Base-by-base conservation (phyloP, 2,113 vertebrate genomes). In the Struthio camelus region DNA sequence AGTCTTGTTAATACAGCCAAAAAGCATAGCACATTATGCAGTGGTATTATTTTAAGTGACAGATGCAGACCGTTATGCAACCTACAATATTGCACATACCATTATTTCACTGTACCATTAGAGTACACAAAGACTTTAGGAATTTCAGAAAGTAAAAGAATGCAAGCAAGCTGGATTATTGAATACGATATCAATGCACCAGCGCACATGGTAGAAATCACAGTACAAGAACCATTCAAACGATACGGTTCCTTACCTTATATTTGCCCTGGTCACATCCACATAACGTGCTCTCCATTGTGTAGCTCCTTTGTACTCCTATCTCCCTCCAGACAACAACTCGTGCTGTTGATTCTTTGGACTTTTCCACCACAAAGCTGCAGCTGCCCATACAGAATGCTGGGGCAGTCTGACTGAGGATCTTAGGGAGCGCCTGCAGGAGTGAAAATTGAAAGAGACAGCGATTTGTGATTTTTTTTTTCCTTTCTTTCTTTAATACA, bases 291-390 rank as follows among this genome's bases (percentile, higher is more conserved):
- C 99, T 99, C 97, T 99, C 99, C 99, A 99, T 99, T 78, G 99
- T 99, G 76, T 99, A 99, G 96, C 99, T 99, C 93, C 99, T 98
- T 58, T 99, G 99, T 19, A 99, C 99, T 56, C 99, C 99, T 64
- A 99, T 99, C 96, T 99, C 99, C 93, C 99, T 98, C 99, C 99
- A 99, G 10, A 99, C 99, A 69, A 99, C 99, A 78, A 99, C 99
- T 3, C 99, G 98, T 1, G 99, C 99, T 7, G 99, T 99, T 30
- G 99, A 98, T 95, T 99, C 99, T 94, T 99, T 99, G 66, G 99
- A 99, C 87, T 99, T 99, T 91, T 99, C 99, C 85, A 99, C 99
- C 32, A 99, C 99, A 86, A 99, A 99, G 97, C 99, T 99, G 95
- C 99, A 99, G 97, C 99, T 99, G 81, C 97, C 98, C 98, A 99